These are phyloP conservation scores for Thamnophis elegans DNA, from an alignment of 2,797 vertebrate species.

Conservation along the genomic window DNA sequence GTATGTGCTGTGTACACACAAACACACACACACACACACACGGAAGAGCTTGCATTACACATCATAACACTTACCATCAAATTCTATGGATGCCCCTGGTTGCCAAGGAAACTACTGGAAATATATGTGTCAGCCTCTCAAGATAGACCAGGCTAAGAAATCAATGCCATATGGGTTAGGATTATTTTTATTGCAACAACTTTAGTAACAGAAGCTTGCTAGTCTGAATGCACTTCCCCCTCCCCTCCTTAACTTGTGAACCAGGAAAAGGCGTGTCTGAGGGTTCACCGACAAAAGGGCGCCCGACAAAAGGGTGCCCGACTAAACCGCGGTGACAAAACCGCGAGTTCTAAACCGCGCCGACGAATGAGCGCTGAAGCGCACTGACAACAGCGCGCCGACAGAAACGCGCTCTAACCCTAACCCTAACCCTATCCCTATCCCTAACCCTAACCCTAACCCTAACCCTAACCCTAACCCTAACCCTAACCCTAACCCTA, in stretches of 20 bases:
- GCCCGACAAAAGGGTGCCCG: too few relatives aligned
- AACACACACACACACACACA: neutral
- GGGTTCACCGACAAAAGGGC: too few relatives aligned
- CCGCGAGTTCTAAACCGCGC: too few relatives aligned
- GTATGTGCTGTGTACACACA: neutral
- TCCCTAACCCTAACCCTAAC: too few relatives aligned
- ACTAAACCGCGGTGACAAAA: too few relatives aligned
- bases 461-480: too few relatives aligned
- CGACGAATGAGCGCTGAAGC: too few relatives aligned
- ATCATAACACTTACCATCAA: neutral
- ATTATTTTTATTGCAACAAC: neutral
- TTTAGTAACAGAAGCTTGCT: neutral
- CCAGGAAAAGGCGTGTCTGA: neutral
- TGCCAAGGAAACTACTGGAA: neutral
- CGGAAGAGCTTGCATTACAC: neutral
- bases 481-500: too few relatives aligned
- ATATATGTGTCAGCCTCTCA: neutral
- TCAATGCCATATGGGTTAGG: neutral
- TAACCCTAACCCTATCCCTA: too few relatives aligned
- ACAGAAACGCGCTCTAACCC: too few relatives aligned
- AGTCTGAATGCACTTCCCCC: neutral
- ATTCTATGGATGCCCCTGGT: neutral
- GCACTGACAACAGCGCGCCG: too few relatives aligned
- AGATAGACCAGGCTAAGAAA: neutral
- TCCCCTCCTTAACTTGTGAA: neutral